phyloP scores from a whole-genome alignment of 2,113 vertebrate species.

The Baryphthengus martii region DNA sequence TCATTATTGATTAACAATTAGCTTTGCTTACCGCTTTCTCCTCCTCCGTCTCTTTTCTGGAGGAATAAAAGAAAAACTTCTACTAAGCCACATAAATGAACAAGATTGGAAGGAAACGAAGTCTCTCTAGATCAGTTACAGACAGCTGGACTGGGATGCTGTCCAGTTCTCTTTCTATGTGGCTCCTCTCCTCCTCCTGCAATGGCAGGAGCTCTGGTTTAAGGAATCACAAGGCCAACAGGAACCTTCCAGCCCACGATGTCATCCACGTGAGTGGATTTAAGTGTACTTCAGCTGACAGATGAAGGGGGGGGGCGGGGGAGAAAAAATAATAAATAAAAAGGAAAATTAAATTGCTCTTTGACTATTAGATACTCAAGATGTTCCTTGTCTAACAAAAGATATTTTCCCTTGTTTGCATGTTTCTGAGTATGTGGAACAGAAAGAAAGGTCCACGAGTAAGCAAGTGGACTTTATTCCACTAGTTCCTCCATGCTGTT shows the following conservation, averaged over 20 bases:
- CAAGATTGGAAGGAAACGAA: background rate
- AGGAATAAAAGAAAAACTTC: background rate
- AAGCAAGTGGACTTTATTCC: background rate
- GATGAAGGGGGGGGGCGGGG: no score
- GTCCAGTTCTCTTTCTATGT: accelerated
- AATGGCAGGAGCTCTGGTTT: background rate
- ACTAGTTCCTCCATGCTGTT: background rate
- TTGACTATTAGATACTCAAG: background rate
- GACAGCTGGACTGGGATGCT: background rate
- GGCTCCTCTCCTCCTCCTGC: background rate
- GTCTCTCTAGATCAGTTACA: background rate
- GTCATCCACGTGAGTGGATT: background rate
- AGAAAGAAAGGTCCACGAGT: background rate
- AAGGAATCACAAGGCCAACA: background rate
- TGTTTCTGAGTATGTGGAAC: background rate
- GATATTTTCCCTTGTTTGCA: background rate
- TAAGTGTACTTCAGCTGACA: background rate
- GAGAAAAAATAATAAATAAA: background rate
- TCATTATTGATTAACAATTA: background rate
- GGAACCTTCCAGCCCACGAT: background rate
- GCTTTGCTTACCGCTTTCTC: background rate
- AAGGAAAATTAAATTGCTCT: background rate
- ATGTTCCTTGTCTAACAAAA: background rate
- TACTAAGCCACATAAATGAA: background rate
- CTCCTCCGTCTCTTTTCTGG: background rate